Evolutionary conservation across 2,797 vertebrate species (phyloP), one percentile per base, ranked within the genome.

Genomic region (Denticeps clupeoides): DNA sequence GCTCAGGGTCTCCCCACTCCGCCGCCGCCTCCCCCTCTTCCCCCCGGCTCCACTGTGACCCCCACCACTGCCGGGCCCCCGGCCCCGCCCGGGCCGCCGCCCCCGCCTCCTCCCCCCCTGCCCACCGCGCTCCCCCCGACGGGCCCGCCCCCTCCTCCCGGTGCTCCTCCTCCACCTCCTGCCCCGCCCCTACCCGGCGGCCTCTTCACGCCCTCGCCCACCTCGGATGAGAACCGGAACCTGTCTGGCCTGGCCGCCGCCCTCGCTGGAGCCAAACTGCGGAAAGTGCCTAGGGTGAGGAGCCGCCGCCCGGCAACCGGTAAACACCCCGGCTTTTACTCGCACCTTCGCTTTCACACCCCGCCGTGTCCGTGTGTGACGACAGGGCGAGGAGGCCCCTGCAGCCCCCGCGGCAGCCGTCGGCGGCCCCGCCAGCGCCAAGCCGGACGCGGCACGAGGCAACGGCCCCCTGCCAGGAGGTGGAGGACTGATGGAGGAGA

Each of bases 401-500:
- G 75, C 82, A 21, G 74, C 80, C 22, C 70, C 79, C 65, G 80
- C 66, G 47, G 71, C 49, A 41, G 33, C 76, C 9, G 6, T 32
- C 1, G 62, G 15, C 12, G 66, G 70, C 51, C 63, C 76, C 21
- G 58, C 76, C 0, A 79, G 73, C 64, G 75, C 83, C 57, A 98
- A 93, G 78, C 45, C 88, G 9, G 93, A 96, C 1, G 22, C 76
- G 1, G 62, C 83, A 41, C 85, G 92, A 51, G 91, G 91, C 40
- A 98, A 95, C 25, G 93, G 91, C 21, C 91, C 89, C 1, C 78
- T 93, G 58, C 75, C 91, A 3, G 91, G 82, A 62, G 93, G 93
- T 56, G 91, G 91, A 53, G 93, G 94, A 12, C 78, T 99, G 10
- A 98, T 99, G 93, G 95, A 99, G 68, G 93, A 98, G 71, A 99